Conservation (phyloP, 2,888 invertebrate genomes). For the Eupithecia subfuscata region DNA sequence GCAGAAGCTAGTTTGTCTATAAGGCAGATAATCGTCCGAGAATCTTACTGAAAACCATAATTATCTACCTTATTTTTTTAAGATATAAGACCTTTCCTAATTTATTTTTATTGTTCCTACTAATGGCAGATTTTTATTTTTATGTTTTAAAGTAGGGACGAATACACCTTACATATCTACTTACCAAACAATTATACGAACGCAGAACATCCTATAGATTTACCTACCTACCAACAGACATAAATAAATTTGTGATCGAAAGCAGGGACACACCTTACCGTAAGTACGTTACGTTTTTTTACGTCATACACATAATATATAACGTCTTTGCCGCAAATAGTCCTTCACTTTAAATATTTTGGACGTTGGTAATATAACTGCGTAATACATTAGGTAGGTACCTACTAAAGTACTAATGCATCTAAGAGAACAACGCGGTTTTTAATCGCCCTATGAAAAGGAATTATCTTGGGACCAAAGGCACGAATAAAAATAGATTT, state of each 20-base stretch:
- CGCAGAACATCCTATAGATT: background rate
- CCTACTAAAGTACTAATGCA: too few species aligned
- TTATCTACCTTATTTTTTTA: background rate
- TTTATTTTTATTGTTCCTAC: too few species aligned
- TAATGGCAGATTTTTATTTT: background rate
- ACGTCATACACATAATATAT: too few species aligned
- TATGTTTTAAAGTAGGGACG: too few species aligned
- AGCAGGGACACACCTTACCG: too few species aligned
- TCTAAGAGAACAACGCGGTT: background rate
- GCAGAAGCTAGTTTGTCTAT: too few species aligned
- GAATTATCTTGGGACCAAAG: constrained; percentile 53
- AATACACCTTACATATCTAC: too few species aligned
- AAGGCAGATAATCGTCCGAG: background rate
- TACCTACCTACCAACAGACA: too few species aligned
- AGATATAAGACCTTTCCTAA: background rate
- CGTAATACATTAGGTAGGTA: background rate
- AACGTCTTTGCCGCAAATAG: too few species aligned
- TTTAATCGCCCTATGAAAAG: constrained; percentile 62
- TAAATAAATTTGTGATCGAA: too few species aligned
- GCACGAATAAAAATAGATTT: constrained; percentile 71
- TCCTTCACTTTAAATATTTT: background rate
- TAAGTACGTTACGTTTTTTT: too few species aligned
- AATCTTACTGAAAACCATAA: background rate
- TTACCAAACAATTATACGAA: background rate
- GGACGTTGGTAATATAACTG: background rate